These are phyloP conservation scores for Catharus fuscescens DNA, from an alignment of 2,113 vertebrate species.

Conservation along the genomic window DNA sequence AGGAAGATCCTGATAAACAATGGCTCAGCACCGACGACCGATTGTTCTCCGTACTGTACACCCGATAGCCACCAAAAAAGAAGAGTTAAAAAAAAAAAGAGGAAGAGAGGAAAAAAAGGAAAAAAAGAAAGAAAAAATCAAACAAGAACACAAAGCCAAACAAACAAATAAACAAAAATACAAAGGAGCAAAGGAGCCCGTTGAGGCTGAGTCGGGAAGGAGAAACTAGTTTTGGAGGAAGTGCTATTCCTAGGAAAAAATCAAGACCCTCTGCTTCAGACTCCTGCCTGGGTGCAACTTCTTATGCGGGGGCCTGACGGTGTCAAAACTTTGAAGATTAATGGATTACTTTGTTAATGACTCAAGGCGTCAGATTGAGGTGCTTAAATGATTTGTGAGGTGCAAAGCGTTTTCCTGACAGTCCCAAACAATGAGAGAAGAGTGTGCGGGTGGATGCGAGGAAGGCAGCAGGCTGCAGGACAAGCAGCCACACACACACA, in stretches of 20 bases:
- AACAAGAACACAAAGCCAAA: background rate
- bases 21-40: slow-evolving; percentile 43
- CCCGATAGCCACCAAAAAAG: background rate
- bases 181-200: background rate
- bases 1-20: slow-evolving; percentile 76
- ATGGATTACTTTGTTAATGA: slow-evolving; percentile 90
- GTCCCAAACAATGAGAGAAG: slow-evolving; percentile 89
- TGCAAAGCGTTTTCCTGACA: slow-evolving; percentile 90
- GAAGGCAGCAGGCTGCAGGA: slow-evolving; percentile 71
- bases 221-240: slow-evolving; percentile 61
- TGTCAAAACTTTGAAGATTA: slow-evolving; percentile 91
- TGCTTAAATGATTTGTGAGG: slow-evolving; percentile 88
- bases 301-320: slow-evolving; percentile 75
- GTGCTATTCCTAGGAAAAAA: slow-evolving; percentile 36
- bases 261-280: slow-evolving; percentile 51
- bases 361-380: slow-evolving; percentile 85
- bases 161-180: background rate
- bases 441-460: slow-evolving; percentile 82
- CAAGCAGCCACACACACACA: slow-evolving; percentile 30
- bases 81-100: background rate
- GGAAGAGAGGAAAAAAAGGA: background rate
- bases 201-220: background rate
- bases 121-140: background rate
- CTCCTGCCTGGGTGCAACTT: slow-evolving; percentile 70
- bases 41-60: slow-evolving; percentile 69